Evolutionary conservation across 2,888 invertebrate genomes (phyloP), one percentile per base, ranked within the genome.

Genomic region (Drosophila lutescens): DNA sequence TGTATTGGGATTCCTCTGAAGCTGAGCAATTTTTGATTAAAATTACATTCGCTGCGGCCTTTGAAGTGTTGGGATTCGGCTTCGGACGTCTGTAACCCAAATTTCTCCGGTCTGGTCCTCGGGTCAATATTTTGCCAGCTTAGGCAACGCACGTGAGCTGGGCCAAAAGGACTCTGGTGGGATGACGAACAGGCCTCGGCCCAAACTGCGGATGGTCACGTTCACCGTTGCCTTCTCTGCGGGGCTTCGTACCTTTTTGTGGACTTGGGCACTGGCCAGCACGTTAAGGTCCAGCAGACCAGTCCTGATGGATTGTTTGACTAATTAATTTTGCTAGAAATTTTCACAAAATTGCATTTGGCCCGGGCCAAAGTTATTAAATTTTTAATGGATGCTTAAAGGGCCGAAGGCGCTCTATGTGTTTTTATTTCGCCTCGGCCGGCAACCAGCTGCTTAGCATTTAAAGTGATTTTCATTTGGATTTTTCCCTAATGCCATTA

Each of bases 261-360:
- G 43, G 43, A 43, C 43, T 10, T 34, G 4, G 10, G 55, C 53
- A 59, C 44, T 54, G 58, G 62, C 60, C 59, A 36, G 34, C 30
- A 30, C 47, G 40, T 34, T 53, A 49, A 47, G 41, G 43, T 32
- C 60, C 72, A 20, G 40, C 9, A 15, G 43, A 4, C 12, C 10
- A 20, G 43, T 17, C 66, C 71, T 74, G 88, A 85, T 70, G 79
- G 75, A 88, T 80, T 80, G 76, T 54, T 69, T 59, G 67, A 59
- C 80, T 86, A 84, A 84, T 86, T 74, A 83, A 86, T 79, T 86
- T 61, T 57, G 51, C 44, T 49, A 32, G 54, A 68, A 58, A 67
- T 66, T 73, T 57, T 72, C 41, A 36, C 49, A 65, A 84, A 68
- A 81, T 81, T 78, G 54, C 71, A 83, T 83, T 73, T 62, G 50